Evolutionary conservation across 2,888 invertebrate species (phyloP).

Genomic region (Lissocephala sabroskyi): DNA sequence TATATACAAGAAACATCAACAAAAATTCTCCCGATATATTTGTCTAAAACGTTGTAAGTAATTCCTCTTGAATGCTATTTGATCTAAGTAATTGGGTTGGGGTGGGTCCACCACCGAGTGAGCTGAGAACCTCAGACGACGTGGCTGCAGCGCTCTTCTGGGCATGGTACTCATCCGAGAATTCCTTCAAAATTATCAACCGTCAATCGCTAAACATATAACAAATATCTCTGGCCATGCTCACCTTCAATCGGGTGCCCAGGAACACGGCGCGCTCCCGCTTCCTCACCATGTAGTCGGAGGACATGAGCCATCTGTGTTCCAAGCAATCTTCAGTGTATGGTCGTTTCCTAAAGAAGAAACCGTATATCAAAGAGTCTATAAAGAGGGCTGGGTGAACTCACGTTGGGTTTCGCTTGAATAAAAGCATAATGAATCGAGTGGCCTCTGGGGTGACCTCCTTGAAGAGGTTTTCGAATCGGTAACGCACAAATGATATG

Average conservation of each 20-base stretch:
- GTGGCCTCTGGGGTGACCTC: conserved; percentile 95
- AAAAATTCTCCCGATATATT: conserved; percentile 22
- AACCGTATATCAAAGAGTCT: too few species aligned
- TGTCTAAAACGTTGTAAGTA: conserved; percentile 74
- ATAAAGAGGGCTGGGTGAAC: too few species aligned
- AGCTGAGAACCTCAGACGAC: conserved; percentile 75
- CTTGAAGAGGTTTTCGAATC: conserved; percentile 94
- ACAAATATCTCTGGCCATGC: too few species aligned
- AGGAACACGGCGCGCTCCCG: conserved; percentile 90
- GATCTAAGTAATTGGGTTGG: conserved; percentile 80
- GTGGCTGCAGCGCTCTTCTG: conserved; percentile 78
- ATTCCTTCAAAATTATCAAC: too few species aligned
- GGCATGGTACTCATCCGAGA: conserved; percentile 85
- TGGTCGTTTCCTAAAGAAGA: conserved; percentile 86
- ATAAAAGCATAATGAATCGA: conserved; percentile 94
- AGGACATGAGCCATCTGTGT: conserved; percentile 94
- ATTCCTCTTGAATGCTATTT: conserved; percentile 89
- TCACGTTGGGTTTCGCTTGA: conserved; percentile 94
- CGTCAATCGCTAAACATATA: too few species aligned
- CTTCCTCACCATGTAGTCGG: conserved; percentile 94
- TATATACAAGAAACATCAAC: conserved; percentile 34
- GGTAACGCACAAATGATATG: conserved; percentile 91
- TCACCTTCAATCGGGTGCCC: conserved; percentile 85
- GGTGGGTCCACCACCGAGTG: conserved; percentile 75
- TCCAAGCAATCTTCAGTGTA: conserved; percentile 95